Percentiles rank a stretch among this genome's conserved stretches.
These are phyloP conservation scores for Parotia lawesii DNA, from an alignment of 2,113 vertebrate species.

Conservation along the genomic window DNA sequence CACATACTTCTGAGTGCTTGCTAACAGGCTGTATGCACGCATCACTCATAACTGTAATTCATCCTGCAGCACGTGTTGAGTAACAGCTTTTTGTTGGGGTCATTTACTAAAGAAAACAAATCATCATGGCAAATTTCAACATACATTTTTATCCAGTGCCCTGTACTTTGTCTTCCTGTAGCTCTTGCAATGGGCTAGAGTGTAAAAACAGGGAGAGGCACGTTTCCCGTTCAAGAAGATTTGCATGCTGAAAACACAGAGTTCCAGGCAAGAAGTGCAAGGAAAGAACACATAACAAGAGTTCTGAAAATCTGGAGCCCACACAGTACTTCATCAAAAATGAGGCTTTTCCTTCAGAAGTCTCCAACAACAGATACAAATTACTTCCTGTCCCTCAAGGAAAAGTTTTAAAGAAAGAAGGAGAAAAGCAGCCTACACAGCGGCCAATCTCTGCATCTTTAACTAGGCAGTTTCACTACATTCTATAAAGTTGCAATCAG, in stretches of 20 bases:
- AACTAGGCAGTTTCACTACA: not conserved
- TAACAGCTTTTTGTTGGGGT: not conserved
- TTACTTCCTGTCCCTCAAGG: not conserved
- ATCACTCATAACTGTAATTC: not conserved
- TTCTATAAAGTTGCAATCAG: not conserved
- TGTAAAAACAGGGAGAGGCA: not conserved
- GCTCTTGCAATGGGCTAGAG: not conserved
- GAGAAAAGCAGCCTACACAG: not conserved
- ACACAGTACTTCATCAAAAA: not conserved
- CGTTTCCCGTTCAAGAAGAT: not conserved
- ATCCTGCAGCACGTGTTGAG: not conserved
- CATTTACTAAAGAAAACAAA: not conserved
- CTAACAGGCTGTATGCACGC: not conserved
- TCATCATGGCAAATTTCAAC: not conserved
- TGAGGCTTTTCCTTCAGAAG: not conserved
- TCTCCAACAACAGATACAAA: not conserved
- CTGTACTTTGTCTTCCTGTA: not conserved
- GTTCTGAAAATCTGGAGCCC: not conserved
- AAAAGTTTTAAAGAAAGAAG: conserved; percentile 1
- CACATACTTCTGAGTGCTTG: not conserved
- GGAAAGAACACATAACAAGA: not conserved
- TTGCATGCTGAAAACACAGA: not conserved
- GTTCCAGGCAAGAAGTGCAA: not conserved
- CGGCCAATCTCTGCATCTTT: not conserved
- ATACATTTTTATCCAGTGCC: not conserved